Evolutionary conservation across 2,888 invertebrate genomes (phyloP).

Genomic region (Ormia ochracea): DNA sequence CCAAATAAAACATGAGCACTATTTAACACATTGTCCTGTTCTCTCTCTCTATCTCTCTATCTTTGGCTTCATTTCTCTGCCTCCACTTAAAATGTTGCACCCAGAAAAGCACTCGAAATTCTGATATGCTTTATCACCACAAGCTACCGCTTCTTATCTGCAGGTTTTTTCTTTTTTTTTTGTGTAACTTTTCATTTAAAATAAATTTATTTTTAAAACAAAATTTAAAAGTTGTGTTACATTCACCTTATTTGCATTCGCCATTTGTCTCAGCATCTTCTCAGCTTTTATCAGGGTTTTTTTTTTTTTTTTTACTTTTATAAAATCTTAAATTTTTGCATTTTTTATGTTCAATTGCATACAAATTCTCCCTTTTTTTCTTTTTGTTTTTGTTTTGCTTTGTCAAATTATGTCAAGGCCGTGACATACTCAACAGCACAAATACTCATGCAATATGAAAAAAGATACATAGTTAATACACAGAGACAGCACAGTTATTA

Average conservation of each 20-base stretch:
- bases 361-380: background rate
- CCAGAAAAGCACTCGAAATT: constrained; percentile 11
- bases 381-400: background rate
- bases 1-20: constrained; percentile 10
- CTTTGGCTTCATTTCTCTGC: background rate
- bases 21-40: background rate
- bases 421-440: constrained; percentile 49
- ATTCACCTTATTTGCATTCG: constrained; percentile 49
- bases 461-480: constrained; percentile 35
- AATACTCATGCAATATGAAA: constrained; percentile 11
- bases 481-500: constrained; percentile 50
- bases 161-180: constrained; percentile 23
- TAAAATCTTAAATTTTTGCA: constrained; percentile 27
- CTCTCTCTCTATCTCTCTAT: background rate
- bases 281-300: background rate
- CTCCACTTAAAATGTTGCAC: background rate
- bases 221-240: constrained; percentile 51
- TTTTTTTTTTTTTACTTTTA: background rate
- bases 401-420: constrained; percentile 60
- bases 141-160: constrained; percentile 1
- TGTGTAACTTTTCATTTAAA: constrained; percentile 12
- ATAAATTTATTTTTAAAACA: constrained; percentile 2
- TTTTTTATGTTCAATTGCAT: constrained; percentile 46
- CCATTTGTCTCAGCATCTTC: background rate
- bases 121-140: background rate